These are phyloP conservation scores for Oriolus oriolus DNA, from an alignment of 2,113 vertebrate species.

Conservation along the genomic window DNA sequence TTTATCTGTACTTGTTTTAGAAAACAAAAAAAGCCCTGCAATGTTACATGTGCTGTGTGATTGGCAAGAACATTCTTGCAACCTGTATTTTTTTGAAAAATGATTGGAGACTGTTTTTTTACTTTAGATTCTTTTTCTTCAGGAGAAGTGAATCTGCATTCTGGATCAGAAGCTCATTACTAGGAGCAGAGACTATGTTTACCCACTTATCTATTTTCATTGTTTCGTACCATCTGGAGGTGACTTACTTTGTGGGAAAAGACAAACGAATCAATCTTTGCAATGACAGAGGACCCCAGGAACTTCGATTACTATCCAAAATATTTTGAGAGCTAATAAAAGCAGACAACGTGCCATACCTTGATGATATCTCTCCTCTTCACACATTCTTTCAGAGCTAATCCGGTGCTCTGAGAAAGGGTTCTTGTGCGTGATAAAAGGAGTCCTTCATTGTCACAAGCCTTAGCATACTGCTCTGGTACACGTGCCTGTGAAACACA, in stretches of 20 bases:
- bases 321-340: slow-evolving; percentile 28
- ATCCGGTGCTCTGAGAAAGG: neutral
- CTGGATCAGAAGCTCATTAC: neutral
- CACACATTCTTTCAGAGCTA: slow-evolving; percentile 17
- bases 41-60: neutral
- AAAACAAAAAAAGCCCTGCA: neutral
- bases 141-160: neutral
- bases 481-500: slow-evolving; percentile 65
- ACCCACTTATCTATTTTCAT: neutral
- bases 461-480: slow-evolving; percentile 42
- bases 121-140: neutral
- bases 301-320: neutral
- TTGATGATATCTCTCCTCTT: neutral
- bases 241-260: neutral
- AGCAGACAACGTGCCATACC: neutral
- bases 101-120: neutral
- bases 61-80: neutral
- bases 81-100: neutral
- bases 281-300: neutral
- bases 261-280: neutral
- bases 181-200: neutral
- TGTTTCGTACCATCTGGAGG: neutral
- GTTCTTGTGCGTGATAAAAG: slow-evolving; percentile 18
- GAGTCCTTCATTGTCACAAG: slow-evolving; percentile 48
- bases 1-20: neutral